Percentiles rank a stretch among this genome's conserved stretches.
Evolutionary conservation across 2,797 vertebrate species (phyloP).

Genomic region (Hydrophis major): DNA sequence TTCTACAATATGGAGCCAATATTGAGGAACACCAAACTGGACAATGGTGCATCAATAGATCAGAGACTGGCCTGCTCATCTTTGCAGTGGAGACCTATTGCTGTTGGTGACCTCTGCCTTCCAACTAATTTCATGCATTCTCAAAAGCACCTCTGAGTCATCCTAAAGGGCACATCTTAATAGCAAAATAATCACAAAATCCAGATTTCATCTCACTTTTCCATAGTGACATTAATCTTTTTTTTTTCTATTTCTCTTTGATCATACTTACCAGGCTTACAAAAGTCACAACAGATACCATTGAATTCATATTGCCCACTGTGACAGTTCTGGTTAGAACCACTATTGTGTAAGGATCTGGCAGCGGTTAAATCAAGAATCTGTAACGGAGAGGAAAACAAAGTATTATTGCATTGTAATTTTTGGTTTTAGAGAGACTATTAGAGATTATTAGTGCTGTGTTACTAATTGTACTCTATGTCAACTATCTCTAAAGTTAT

Average conservation of each 20-base stretch:
- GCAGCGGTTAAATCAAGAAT: not conserved
- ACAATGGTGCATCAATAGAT: not conserved
- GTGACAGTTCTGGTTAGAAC: not conserved
- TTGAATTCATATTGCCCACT: not conserved
- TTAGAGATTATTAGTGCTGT: not conserved
- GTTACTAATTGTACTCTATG: not conserved
- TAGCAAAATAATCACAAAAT: not conserved
- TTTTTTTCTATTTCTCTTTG: not conserved
- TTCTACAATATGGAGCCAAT: not conserved
- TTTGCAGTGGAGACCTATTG: not conserved
- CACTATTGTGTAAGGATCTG: constrained; percentile 12
- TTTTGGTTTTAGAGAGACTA: not conserved
- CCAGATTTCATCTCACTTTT: no score
- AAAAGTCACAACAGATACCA: constrained; percentile 55
- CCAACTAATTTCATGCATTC: not conserved
- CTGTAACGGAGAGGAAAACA: constrained; percentile 40
- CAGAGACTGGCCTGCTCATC: not conserved
- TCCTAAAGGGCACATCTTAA: not conserved
- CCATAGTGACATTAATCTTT: not conserved
- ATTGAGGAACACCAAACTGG: not conserved
- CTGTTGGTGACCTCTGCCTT: not conserved
- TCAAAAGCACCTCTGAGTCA: not conserved
- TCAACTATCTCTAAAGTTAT: no score
- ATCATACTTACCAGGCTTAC: constrained; percentile 54
- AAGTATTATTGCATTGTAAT: not conserved